A percentile compares a stretch with the other conserved stretches of the same genome.
These are phyloP conservation scores for Panthera uncia DNA, from an alignment of 2,113 vertebrate genomes.

Conservation along the genomic window DNA sequence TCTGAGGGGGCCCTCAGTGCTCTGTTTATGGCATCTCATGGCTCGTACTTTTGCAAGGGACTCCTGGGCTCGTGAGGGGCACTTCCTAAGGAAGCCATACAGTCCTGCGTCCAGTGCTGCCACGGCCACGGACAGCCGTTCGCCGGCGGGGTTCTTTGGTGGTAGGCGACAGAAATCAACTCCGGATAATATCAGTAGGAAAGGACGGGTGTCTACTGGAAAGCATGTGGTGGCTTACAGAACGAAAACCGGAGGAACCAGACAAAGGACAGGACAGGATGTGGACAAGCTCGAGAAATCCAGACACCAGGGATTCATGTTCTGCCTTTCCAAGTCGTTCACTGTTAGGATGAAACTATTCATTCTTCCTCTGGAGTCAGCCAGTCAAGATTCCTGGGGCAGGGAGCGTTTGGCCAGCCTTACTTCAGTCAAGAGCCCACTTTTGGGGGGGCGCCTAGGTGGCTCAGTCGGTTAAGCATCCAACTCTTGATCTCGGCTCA, in stretches of 20 bases:
- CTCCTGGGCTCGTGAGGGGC: fast-evolving
- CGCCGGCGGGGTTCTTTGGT: background rate
- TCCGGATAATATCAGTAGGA: background rate
- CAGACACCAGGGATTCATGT: background rate
- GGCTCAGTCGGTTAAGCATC: too few species aligned
- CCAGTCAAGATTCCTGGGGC: background rate
- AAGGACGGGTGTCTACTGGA: background rate
- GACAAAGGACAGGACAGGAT: background rate
- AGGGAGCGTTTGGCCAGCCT: background rate
- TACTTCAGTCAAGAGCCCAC: too few species aligned
- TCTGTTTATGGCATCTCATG: background rate
- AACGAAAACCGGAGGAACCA: background rate
- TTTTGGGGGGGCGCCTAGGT: background rate
- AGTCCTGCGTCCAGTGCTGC: fast-evolving
- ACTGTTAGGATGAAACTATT: background rate
- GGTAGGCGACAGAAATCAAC: background rate
- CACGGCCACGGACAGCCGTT: background rate
- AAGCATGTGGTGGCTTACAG: background rate
- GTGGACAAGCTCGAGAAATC: background rate
- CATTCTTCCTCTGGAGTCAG: background rate
- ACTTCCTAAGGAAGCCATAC: background rate
- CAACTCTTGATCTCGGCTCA: too few species aligned
- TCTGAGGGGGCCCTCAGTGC: background rate
- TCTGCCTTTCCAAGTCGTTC: background rate
- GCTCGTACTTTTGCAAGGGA: background rate